phyloP scores from a whole-genome alignment of 1,140 invertebrate genomes.

The Sycophaga agraensis region DNA sequence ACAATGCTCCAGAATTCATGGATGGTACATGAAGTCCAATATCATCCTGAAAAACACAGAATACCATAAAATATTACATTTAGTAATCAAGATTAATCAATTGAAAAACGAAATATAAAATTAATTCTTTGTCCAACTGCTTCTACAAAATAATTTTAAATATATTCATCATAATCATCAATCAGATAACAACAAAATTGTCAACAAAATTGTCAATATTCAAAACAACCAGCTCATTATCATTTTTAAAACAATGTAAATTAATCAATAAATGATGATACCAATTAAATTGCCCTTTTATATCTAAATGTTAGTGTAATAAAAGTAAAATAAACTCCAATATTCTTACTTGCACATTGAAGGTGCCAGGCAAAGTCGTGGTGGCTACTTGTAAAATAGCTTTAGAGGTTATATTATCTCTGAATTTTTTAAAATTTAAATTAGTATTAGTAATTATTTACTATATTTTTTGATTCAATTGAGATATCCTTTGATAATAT shows the following conservation, averaged over 20 bases:
- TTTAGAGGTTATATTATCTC: conserved; percentile 35
- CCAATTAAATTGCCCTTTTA: too few relatives aligned
- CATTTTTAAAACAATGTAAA: too few relatives aligned
- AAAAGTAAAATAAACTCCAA: too few relatives aligned
- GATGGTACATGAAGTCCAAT: conserved; percentile 32
- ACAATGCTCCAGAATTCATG: conserved; percentile 50
- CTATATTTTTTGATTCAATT: background rate
- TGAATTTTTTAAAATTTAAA: conserved; percentile 22
- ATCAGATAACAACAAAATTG: too few relatives aligned
- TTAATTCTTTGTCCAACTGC: background rate
- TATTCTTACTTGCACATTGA: conserved; percentile 2
- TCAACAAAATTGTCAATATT: too few relatives aligned
- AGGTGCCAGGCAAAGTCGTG: conserved; percentile 22
- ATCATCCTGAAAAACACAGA: background rate
- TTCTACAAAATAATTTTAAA: background rate
- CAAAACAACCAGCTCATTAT: too few relatives aligned
- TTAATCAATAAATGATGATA: too few relatives aligned
- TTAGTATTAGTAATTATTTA: conserved; percentile 5
- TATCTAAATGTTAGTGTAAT: too few relatives aligned
- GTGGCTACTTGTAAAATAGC: background rate
- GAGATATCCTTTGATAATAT: background rate
- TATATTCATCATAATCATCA: too few relatives aligned
- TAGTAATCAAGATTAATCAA: background rate
- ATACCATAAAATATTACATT: background rate
- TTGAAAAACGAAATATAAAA: background rate